Conservation (phyloP, 2,797 vertebrate genomes). For the Schizopygopsis malacanthus region DNA sequence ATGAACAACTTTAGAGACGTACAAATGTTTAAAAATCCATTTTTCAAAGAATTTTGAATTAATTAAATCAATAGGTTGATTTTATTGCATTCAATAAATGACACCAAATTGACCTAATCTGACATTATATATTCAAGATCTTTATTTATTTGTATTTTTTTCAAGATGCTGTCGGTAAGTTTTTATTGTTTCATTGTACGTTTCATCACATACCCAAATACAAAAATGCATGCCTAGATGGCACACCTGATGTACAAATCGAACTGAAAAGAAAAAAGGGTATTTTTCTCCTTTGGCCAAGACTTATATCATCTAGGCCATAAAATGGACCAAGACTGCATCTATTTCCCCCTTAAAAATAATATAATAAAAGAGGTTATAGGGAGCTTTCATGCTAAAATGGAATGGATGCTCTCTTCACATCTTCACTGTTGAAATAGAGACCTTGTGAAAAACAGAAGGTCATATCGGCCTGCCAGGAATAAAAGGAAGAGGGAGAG, state of each 20-base stretch:
- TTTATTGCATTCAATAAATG: not conserved
- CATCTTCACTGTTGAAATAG: not conserved
- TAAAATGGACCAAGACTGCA: not conserved
- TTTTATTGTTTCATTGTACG: not conserved
- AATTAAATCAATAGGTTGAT: not conserved
- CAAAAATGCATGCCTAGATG: not conserved
- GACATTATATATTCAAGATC: too few relatives aligned
- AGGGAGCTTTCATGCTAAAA: conserved; percentile 27
- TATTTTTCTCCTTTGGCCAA: not conserved
- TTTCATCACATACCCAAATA: too few relatives aligned
- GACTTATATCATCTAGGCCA: conserved; percentile 5
- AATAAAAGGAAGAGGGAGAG: conserved; percentile 36
- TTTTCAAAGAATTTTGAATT: not conserved
- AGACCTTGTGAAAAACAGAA: conserved; percentile 52
- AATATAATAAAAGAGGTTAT: not conserved
- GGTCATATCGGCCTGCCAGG: conserved; percentile 51
- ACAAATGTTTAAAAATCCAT: not conserved
- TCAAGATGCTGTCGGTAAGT: not conserved
- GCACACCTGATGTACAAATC: not conserved
- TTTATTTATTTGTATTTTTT: not conserved
- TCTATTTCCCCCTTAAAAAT: not conserved
- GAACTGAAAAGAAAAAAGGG: not conserved
- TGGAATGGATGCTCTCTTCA: conserved; percentile 22
- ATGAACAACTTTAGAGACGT: not conserved
- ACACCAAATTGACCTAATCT: not conserved